These are phyloP conservation scores for Pogonocherus hispidulus DNA, from an alignment of 2,888 invertebrate species.

Conservation along the genomic window DNA sequence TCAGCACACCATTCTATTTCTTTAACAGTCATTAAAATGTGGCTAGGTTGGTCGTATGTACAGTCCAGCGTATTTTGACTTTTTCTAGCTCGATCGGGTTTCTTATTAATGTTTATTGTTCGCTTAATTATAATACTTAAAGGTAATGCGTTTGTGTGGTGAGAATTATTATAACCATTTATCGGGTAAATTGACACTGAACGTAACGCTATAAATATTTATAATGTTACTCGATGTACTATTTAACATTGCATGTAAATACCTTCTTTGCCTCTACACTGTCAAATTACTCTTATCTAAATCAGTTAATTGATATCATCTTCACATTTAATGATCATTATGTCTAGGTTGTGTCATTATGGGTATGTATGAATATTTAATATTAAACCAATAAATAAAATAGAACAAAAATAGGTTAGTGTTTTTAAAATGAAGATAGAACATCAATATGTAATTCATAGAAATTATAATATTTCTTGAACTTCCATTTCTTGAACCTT, in stretches of 20 bases:
- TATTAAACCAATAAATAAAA: no score
- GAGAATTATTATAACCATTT: conserved; percentile 44
- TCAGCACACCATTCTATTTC: conserved; percentile 1
- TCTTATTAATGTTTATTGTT: conserved; percentile 37
- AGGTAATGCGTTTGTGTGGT: conserved; percentile 43
- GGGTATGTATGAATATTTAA: no score
- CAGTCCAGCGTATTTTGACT: neutral
- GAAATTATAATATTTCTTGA: no score
- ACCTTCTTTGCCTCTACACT: conserved; percentile 32
- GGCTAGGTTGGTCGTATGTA: neutral
- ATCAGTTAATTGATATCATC: conserved; percentile 12
- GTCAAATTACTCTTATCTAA: conserved; percentile 29
- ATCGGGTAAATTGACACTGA: conserved; percentile 43
- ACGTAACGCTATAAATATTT: conserved; percentile 43
- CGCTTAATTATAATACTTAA: conserved; percentile 39
- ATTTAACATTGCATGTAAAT: conserved; percentile 38
- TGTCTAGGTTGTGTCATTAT: neutral
- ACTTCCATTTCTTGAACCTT: no score
- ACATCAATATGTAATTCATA: no score
- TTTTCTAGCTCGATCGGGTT: conserved; percentile 30
- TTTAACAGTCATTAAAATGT: conserved; percentile 5
- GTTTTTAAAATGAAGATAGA: no score
- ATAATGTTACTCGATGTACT: conserved; percentile 31
- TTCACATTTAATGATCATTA: conserved; percentile 8
- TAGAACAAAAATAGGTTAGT: no score